Base-by-base conservation (phyloP, 2,888 invertebrate species). In the Eurytoma californica region DNA sequence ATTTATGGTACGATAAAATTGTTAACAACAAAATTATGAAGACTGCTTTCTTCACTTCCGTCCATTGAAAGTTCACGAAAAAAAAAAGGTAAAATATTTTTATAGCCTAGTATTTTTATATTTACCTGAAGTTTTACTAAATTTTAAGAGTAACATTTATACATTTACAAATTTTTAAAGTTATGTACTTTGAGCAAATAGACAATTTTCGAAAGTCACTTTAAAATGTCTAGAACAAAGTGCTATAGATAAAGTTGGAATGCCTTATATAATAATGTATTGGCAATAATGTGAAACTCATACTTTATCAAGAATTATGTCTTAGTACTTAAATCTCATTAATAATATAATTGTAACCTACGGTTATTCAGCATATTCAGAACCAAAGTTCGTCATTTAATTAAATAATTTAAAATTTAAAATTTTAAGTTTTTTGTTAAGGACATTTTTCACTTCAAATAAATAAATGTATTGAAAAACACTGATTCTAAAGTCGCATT, bases 281-380 rank as follows among this genome's bases (percentile, higher is more conserved):
- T 28, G 47, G 24, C 39, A 57, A 55, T n/a, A 14, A n/a, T 30
- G 55, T 7, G 24, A 69, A 80, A 57, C 69, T 65, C 65, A 60
- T 60, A 74, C 65, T 76, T 78, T 68, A 78, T 73, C 47, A 74
- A 79, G 76, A 70, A 79, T 80, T 82, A 65, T 63, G 63, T 68
- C 49, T 53, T 73, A 74, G 79, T 70, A 74, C 69, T 74, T 69
- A 60, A 72, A 72, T 83, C 81, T 82, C 79, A 74, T 83, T 84
- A 85, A 82, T 82, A 82, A 84, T 82, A 82, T 82, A 74, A 83
- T 68, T 80, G 67, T 82, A 79, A 80, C 66, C 80, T 77, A 72
- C 77, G 83, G 84, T 87, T 86, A 85, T 83, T 87, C 84, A 84
- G 80, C 84, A 86, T 86, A 84, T 87, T 87, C 86, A 85, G 85